Conservation (phyloP, 2,113 vertebrate species). For the Oriolus oriolus region DNA sequence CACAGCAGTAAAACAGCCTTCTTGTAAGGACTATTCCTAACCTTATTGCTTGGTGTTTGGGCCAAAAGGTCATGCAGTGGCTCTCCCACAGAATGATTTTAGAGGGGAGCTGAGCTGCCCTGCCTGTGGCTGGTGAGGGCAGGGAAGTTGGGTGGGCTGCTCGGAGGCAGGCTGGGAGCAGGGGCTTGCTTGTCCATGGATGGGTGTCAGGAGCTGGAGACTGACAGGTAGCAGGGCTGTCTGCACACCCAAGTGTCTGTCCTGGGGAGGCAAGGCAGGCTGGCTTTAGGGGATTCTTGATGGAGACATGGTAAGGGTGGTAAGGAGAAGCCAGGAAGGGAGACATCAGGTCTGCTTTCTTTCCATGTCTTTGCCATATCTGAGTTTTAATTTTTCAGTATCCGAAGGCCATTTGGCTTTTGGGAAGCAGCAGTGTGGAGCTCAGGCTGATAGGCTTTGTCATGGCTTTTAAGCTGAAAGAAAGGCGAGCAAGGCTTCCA, state of each 20-base stretch:
- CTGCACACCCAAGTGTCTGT: not conserved
- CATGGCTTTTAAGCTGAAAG: not conserved
- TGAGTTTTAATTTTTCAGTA: not conserved
- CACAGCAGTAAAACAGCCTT: not conserved
- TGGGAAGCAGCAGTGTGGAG: not conserved
- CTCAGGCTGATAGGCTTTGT: not conserved
- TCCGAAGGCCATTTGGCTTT: not conserved
- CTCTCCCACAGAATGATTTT: not conserved
- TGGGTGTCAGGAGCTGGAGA: not conserved
- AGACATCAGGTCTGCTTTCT: not conserved
- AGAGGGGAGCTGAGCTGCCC: not conserved
- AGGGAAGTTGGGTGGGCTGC: not conserved
- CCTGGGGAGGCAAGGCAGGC: not conserved
- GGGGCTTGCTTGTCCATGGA: rapidly evolving
- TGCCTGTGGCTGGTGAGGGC: not conserved
- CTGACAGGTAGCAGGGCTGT: not conserved
- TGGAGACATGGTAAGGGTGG: not conserved
- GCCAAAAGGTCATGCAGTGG: not conserved
- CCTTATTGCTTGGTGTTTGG: not conserved
- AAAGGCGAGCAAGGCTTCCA: rapidly evolving
- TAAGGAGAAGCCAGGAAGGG: not conserved
- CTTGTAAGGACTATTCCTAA: not conserved
- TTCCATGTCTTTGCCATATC: not conserved
- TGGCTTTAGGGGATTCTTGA: not conserved
- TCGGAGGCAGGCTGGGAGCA: not conserved